A percentile compares a stretch with the other conserved stretches of the same genome.
Conservation (phyloP, 2,113 vertebrate species). For the Pagrus major region DNA sequence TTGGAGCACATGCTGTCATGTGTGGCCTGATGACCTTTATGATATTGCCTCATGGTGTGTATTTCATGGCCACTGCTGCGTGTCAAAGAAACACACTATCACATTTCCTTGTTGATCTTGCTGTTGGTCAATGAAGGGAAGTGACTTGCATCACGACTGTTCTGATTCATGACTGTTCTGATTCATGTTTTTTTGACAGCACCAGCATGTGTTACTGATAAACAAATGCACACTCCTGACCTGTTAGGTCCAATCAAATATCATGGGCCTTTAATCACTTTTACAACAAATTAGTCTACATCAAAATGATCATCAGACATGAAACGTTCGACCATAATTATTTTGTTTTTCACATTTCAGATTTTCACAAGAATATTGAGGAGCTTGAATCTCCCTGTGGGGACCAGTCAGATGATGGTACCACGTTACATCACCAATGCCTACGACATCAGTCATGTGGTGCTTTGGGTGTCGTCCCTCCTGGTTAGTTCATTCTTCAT, state of each 20-base stretch:
- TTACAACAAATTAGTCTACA: background rate
- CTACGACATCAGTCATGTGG: conserved; percentile 96
- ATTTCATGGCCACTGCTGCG: conserved; percentile 48
- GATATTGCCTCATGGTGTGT: conserved; percentile 28
- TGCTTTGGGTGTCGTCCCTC: conserved; percentile 97
- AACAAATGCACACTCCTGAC: conserved; percentile 1
- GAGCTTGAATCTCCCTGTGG: conserved; percentile 97
- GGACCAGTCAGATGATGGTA: conserved; percentile 95
- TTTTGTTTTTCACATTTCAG: conserved; percentile 76
- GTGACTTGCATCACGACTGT: conserved; percentile 45
- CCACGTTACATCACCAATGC: conserved; percentile 93
- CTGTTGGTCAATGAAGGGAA: conserved; percentile 11
- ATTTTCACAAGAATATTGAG: conserved; percentile 97
- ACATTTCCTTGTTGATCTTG: conserved; percentile 60
- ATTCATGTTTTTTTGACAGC: conserved; percentile 13
- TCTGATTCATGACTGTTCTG: conserved; percentile 18
- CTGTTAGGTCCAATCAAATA: background rate
- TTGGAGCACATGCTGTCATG: conserved; percentile 18
- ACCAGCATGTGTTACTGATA: background rate
- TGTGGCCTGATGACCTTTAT: conserved; percentile 11
- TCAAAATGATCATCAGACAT: background rate
- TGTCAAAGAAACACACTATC: conserved; percentile 65
- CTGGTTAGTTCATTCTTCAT: conserved; percentile 86
- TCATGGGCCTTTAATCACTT: background rate
- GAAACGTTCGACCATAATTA: background rate